Conservation (phyloP, 2,888 invertebrate species). For the Nomada fucata region DNA sequence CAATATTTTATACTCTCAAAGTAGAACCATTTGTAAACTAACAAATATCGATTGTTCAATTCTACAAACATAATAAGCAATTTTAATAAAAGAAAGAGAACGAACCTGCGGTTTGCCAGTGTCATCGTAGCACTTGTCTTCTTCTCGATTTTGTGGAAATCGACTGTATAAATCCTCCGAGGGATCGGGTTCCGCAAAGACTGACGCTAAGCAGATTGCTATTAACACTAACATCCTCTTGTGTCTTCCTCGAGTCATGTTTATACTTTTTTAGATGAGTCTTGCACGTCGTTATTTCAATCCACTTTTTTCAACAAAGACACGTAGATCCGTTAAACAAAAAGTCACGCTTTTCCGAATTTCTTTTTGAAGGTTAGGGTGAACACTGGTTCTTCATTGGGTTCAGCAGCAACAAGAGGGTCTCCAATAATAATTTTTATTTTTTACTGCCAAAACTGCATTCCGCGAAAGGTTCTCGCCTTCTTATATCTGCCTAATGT, state of each 20-base stretch:
- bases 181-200: conserved; percentile 78
- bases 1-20: neutral
- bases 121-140: conserved; percentile 82
- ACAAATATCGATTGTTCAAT: neutral
- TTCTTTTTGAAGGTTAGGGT: conserved; percentile 37
- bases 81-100: neutral
- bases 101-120: conserved; percentile 79
- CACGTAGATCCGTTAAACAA: neutral
- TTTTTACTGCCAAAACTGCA: conserved; percentile 68
- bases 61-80: neutral
- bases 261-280: neutral
- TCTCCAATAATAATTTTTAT: conserved; percentile 52
- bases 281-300: conserved; percentile 13
- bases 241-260: conserved; percentile 56
- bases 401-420: conserved; percentile 37
- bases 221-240: conserved; percentile 55
- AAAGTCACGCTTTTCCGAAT: conserved; percentile 33
- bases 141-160: conserved; percentile 74
- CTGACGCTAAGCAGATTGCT: conserved; percentile 57
- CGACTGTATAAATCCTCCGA: conserved; percentile 74
- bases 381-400: conserved; percentile 26
- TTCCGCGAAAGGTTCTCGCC: conserved; percentile 55
- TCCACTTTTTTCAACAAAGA: conserved; percentile 21
- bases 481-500: conserved; percentile 55
- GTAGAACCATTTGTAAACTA: too few relatives aligned